Evolutionary conservation across 2,797 vertebrate genomes (phyloP), one percentile per base, ranked within the genome.

Genomic region (Propithecus perrieri): DNA sequence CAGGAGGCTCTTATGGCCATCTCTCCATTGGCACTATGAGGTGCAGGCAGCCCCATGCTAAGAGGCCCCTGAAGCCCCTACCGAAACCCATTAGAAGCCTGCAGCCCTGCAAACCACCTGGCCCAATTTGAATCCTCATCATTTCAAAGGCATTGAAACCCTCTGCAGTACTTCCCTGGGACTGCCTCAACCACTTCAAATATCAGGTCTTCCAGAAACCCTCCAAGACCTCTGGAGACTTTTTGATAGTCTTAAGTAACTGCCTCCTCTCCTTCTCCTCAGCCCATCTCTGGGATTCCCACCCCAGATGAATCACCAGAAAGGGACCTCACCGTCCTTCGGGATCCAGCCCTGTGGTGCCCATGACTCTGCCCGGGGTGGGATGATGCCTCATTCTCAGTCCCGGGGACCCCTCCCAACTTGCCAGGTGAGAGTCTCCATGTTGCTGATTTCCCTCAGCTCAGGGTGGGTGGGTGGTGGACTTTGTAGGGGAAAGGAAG

Each of bases 11-110:
- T 87, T 99, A 99, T 0, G 99, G 99, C 11, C 99, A 99, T 92
- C 99, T 99, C 75, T 99, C 99, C 97, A 99, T 99, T 96, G 99
- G 99, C 97, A 99, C 99, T 96, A 99, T 99, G 99, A 99, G 99
- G 99, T 99, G 98, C 97, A 98, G 89, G 98, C 87, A 48, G 59
- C 91, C 88, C 85, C 6, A 0, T 81, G 67, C 78, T 80, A 78
- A 91, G 76, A 75, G 74, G n/a, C 76, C 91, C 94, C 76, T 50
- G 78, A 78, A 91, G 71, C 78, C 65, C 92, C 67, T 72, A 30
- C 46, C 78, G 57, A 80, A 75, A 50, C 88, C 89, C 30, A 43
- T 80, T 50, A 91, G 83, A 96, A 90, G 69, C 53, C 67, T 91
- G 69, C 63, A 89, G 26, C 46, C 83, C 78, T 94, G 72, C 83